Base-by-base conservation (phyloP, 2,113 vertebrate genomes). In the Entomyzon cyanotis region DNA sequence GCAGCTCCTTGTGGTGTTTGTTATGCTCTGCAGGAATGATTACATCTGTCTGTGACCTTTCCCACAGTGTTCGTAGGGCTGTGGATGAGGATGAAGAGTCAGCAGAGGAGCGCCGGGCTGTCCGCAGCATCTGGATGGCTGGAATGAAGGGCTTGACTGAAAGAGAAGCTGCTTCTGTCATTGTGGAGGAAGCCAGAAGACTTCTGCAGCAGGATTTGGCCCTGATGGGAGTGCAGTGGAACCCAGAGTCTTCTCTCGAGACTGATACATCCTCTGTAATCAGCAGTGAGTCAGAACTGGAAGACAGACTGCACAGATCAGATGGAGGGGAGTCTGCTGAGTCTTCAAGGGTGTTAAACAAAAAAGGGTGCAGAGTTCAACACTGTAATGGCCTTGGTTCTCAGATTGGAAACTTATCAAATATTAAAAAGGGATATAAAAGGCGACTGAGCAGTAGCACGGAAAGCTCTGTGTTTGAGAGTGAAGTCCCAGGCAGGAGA, bases 11-110 rank as follows among this genome's bases (percentile, higher is more conserved):
- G 28, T 31, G 20, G 2, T 27, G 11, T 56, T 91, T 73, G 17
- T 56, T 56, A 1, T 69, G 74, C 58, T 46, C 50, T 78, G 44
- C 20, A 5, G 49, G 15, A 47, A 21, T 35, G 7, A 75, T 87
- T 41, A 85, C 42, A 24, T 83, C 12, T 69, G 64, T 23, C 42
- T 92, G 5, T 93, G 19, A 56, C 31, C 33, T 87, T 96, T 63
- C 47, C 67, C 16, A 3, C 69, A 98, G 98, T 10, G n/a, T 70
- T 56, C 98, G 98, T 31, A 98, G 98, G 86, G 99, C 99, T 24
- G 98, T 98, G 87, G 99, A 99, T 95, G 99, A 99, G 95, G 99
- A 98, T 62, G 99, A 99, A 78, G 97, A 97, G 81, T 98, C 99
- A 28, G 99, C 97, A 60, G 98, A 98, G 49, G 99, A 99, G 93